Evolutionary conservation across 2,888 invertebrate genomes (phyloP), one percentile per base, ranked within the genome.

Genomic region (Neoitamus cyanurus): DNA sequence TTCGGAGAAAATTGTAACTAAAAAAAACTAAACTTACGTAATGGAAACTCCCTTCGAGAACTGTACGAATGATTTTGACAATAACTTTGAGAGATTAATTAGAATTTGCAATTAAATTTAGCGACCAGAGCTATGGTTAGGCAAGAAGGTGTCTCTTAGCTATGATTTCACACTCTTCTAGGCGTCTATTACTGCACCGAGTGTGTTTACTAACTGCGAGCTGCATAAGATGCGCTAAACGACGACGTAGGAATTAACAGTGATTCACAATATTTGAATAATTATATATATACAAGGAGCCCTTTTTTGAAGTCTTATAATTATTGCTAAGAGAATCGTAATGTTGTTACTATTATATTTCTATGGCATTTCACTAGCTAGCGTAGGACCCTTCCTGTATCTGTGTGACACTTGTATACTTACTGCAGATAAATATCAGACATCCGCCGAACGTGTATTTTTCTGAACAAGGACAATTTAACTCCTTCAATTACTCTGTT

Each of bases 1-100:
- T 37, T 82, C 36, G 31, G 25, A 69, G 20, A 31, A 34, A 58
- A 31, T 78, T 48, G 28, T 15, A 78, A 78, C 28, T 46, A 11
- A 42, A 75, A 15, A 25, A 37, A 77, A 31, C 58, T 69, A 37
- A 36, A 78, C 36, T 69, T 37, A 82, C 42, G 37, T 82, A 69
- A 78, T 15, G 31, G 11, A 82, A 68, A 36, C 37, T 69, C 69
- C 69, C 31, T 83, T 72, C 72, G 72, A 42, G 87, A 87, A 87
- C 86, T 87, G 86, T 87, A 87, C 86, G 87, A 87, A 88, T 87
- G 85, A 86, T 87, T 88, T 87, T 87, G 87, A 88, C 87, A 88
- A 88, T 87, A 88, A 88, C 73, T 83, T 83, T 83, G 72, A 83
- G 28, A 83, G 48, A 82, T 69, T 82, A 69, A 82, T 82, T 69